A percentile compares a stretch with the other conserved stretches of the same genome.
These are phyloP conservation scores for Drosophila buzzatii DNA, from an alignment of 2,888 invertebrate species.

Conservation along the genomic window DNA sequence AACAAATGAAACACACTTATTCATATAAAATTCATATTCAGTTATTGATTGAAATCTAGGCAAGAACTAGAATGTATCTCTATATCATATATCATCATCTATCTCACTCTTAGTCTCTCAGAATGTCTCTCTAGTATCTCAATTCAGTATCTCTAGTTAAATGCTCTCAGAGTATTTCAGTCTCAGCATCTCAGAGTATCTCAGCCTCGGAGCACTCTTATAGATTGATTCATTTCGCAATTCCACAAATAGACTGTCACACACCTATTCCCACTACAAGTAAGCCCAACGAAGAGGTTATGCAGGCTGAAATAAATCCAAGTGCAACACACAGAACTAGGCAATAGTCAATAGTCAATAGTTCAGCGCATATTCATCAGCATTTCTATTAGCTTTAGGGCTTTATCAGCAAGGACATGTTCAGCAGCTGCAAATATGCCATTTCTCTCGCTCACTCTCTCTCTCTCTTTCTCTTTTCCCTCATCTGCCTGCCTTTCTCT, in stretches of 20 bases:
- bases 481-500: constrained; percentile 5
- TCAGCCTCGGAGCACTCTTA: not conserved
- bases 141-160: too few species aligned
- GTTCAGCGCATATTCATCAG: not conserved
- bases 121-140: too few species aligned
- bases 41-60: not conserved
- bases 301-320: not conserved
- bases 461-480: not conserved
- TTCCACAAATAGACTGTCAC: not conserved
- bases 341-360: not conserved
- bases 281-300: not conserved
- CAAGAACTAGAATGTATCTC: not conserved
- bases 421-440: constrained; percentile 9
- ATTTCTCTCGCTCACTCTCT: not conserved
- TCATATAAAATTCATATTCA: not conserved
- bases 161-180: not conserved
- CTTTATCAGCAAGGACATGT: constrained; percentile 29
- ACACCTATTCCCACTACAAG: too few species aligned
- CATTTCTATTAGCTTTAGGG: not conserved
- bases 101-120: too few species aligned
- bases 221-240: too few species aligned
- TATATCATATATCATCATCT: too few species aligned
- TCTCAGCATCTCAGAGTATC: not conserved
- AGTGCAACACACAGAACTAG: not conserved
- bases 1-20: too few species aligned